Base-by-base conservation (phyloP, 2,797 vertebrate genomes). In the Sciurus vulgaris region DNA sequence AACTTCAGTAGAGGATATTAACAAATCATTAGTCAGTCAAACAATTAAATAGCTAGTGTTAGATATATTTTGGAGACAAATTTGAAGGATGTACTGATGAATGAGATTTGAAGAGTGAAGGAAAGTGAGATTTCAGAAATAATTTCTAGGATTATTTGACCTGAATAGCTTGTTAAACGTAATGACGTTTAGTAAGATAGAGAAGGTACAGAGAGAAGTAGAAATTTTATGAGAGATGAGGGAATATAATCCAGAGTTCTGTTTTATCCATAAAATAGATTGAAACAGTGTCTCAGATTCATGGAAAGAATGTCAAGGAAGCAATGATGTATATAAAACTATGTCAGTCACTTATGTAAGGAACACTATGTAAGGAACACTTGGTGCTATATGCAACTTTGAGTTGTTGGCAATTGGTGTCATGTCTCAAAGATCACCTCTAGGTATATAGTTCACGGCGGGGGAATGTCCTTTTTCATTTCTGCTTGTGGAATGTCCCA, bases 171-270 rank as follows among this genome's bases (percentile, higher is more conserved):
- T 51, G 35, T 70, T 89, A 86, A 22, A 35, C 35, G 56, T 59
- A 78, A 84, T 49, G 38, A 0, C 30, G 44, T 86, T 59, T 87
- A 51, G 44, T 73, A 20, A 61, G 41, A 74, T 69, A 85, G 26
- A 89, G 44, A 78, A 74, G 61, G 59, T 3, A 44, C 3, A 17
- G 38, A 54, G 51, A 84, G 12, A 38, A 83, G 38, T 47, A 78
- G 10, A 4, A 20, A 11, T 87, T 77, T 96, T 84, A 12, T 56
- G 15, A 7, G 13, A 2, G 8, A 7, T 41, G n/a, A 24, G 10
- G 3, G 11, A 47, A 94, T 22, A 89, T 70, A 85, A 63, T 70
- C 30, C 18, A 84, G n/a, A 97, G 20, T 86, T 89, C 33, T 76
- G 1, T 61, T 86, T 49, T 84, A 17, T 24, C 14, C 33, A 33